Evolutionary conservation across 2,888 invertebrate species (phyloP), one percentile per base, ranked within the genome.

Genomic region (Aphidoletes aphidimyza): DNA sequence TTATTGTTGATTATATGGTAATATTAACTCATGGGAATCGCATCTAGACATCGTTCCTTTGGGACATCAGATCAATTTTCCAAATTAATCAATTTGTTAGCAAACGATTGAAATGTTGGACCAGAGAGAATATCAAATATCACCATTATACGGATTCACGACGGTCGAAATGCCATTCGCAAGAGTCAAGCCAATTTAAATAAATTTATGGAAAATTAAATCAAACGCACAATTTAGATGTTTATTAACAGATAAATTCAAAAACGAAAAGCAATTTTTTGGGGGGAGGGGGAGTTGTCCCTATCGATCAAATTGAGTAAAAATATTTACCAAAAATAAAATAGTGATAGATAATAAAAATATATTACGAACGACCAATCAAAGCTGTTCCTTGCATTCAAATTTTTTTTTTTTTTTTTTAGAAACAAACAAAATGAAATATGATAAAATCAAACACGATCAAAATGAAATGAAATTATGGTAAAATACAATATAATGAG

Each of bases 41-140:
- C 69, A 69, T 69, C 69, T 69, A 69, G 69, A 69, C 69, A 69
- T 69, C 69, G 69, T 69, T 69, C 69, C 34, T 30, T 14, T 30
- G 69, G 69, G 69, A 69, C n/a, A 30, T 14, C 30, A 34, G 26
- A 42, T 69, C 19, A 14, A 69, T 30, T 69, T 69, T 30, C 69
- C 54, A 6, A 54, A 54, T 54, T 22, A 22, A 22, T 54, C n/a
- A n/a, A n/a, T n/a, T n/a, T n/a, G n/a, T n/a, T n/a, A n/a, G n/a
- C n/a, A n/a, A n/a, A n/a, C n/a, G n/a, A n/a, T n/a, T n/a, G n/a
- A n/a, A n/a, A n/a, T n/a, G n/a, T n/a, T n/a, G n/a, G n/a, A n/a
- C n/a, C n/a, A n/a, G n/a, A n/a, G n/a, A 54, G 5, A n/a, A 54
- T 1, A 54, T 54, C 47, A 8, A 54, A 54, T 69, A 17, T 69